Evolutionary conservation across 2,797 vertebrate species (phyloP).

Genomic region (Florisuga fusca): DNA sequence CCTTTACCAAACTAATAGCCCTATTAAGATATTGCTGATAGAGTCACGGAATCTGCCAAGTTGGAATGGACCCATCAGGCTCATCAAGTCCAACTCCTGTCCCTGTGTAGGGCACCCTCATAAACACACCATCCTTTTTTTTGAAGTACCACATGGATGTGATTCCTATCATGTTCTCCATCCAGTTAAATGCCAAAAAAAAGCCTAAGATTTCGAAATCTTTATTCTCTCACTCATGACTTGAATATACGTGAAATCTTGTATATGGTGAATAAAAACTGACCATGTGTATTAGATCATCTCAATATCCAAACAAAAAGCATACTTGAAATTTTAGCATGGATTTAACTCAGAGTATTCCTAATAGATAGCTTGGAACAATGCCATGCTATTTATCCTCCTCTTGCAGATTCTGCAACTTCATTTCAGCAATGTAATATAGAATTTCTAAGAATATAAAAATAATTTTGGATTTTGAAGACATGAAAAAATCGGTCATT

Average conservation of each 20-base stretch:
- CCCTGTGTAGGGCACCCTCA: too few relatives aligned
- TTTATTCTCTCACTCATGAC: not conserved
- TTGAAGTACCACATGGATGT: not conserved
- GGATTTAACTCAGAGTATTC: not conserved
- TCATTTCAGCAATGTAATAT: not conserved
- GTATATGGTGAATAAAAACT: not conserved
- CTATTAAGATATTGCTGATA: not conserved
- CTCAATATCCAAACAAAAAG: conserved; percentile 4
- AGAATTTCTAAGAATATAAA: not conserved
- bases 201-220: conserved; percentile 13
- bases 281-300: not conserved
- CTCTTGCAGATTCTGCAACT: not conserved
- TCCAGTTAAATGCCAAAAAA: not conserved
- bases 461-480: not conserved
- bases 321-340: not conserved
- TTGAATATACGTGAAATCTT: not conserved
- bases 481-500: not conserved
- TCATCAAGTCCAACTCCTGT: too few relatives aligned
- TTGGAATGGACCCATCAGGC: too few relatives aligned
- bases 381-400: not conserved
- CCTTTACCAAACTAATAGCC: not conserved
- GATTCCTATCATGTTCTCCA: not conserved
- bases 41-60: too few relatives aligned
- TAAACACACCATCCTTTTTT: not conserved
- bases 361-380: not conserved